Evolutionary conservation across 2,888 invertebrate genomes (phyloP).

Genomic region (Scotopteryx bipunctaria): DNA sequence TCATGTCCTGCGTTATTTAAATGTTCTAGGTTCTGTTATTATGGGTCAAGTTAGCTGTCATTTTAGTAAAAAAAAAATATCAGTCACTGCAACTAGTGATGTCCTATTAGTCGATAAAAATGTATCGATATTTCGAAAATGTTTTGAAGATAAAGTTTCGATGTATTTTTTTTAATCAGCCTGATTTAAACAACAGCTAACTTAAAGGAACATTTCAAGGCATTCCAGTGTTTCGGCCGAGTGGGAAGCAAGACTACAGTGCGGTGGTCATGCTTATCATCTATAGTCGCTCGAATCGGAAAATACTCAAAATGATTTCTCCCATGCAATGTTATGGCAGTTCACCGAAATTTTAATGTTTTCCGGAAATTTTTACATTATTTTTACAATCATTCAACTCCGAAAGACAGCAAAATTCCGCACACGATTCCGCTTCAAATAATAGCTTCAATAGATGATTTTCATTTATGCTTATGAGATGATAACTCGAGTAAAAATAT

Average conservation of each 20-base stretch:
- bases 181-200: constrained; percentile 44
- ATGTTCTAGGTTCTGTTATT: constrained; percentile 51
- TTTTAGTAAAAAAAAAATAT: constrained; percentile 32
- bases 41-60: constrained; percentile 47
- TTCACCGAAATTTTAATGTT: constrained; percentile 24
- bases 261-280: constrained; percentile 39
- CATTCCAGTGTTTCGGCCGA: constrained; percentile 53
- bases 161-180: constrained; percentile 28
- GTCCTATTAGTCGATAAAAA: constrained; percentile 7
- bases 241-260: constrained; percentile 46
- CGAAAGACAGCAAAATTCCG: constrained; percentile 27
- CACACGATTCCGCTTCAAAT: constrained; percentile 9
- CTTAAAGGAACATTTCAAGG: constrained; percentile 44
- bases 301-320: constrained; percentile 31
- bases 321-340: constrained; percentile 48
- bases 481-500: constrained; percentile 36
- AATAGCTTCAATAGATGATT: constrained; percentile 23
- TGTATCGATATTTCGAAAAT: constrained; percentile 1
- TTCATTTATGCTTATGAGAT: constrained; percentile 31
- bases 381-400: constrained; percentile 26
- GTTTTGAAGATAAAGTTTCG: constrained; percentile 23
- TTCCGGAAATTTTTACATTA: constrained; percentile 23
- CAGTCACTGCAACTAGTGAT: constrained; percentile 11
- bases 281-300: constrained; percentile 32
- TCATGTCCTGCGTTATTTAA: constrained; percentile 47